A percentile compares a stretch with the other conserved stretches of the same genome.
Conservation (phyloP, 2,797 vertebrate genomes). For the Babyrousa celebensis region DNA sequence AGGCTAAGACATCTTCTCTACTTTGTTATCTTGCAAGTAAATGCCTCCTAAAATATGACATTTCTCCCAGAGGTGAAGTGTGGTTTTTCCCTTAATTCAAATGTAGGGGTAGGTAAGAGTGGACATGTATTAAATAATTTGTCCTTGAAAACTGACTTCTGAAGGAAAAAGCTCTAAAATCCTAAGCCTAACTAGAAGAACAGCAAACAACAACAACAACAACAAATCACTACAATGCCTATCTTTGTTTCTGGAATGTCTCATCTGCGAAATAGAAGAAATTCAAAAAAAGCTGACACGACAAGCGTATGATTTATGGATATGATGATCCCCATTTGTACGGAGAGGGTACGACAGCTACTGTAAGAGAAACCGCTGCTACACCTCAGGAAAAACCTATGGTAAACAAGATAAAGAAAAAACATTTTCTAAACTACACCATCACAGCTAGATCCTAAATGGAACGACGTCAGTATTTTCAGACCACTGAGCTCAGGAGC, state of each 20-base stretch:
- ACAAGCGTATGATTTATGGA: neutral
- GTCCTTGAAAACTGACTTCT: neutral
- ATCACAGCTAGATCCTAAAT: neutral
- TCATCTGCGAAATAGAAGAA: conserved; percentile 26
- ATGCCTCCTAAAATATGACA: neutral
- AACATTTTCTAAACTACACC: neutral
- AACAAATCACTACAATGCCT: neutral
- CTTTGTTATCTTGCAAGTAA: neutral
- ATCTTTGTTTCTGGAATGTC: neutral
- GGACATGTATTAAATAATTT: neutral
- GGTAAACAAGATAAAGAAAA: neutral
- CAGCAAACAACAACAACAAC: neutral
- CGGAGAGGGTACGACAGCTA: neutral
- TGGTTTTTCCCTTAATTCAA: neutral
- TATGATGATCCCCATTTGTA: neutral
- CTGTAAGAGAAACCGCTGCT: neutral
- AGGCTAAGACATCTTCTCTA: neutral
- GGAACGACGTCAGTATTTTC: neutral
- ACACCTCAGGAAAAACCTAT: neutral
- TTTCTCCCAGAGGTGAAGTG: neutral
- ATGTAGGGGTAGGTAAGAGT: neutral
- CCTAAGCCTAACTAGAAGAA: neutral
- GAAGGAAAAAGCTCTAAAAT: conserved; percentile 6
- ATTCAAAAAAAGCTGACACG: conserved; percentile 13
- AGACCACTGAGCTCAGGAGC: neutral